Evolutionary conservation across 2,113 vertebrate species (phyloP).

Genomic region (Stictonetta naevosa): DNA sequence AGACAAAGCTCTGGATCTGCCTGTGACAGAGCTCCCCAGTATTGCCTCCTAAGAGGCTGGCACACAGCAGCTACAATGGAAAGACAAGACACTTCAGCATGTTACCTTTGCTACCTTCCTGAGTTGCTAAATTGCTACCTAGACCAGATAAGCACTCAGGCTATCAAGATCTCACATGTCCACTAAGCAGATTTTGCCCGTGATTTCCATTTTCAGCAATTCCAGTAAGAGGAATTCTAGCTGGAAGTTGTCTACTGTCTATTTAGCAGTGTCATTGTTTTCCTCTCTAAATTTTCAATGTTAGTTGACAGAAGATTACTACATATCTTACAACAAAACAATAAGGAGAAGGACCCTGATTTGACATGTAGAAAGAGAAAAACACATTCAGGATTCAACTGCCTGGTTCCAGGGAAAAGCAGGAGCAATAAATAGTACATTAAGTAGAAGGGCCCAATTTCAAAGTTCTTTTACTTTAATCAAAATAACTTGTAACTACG

Average conservation of each 20-base stretch:
- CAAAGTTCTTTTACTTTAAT: slow-evolving; percentile 47
- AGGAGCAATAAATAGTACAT: neutral
- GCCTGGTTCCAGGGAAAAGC: neutral
- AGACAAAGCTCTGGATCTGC: neutral
- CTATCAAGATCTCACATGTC: neutral
- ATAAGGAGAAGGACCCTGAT: neutral
- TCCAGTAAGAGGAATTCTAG: neutral
- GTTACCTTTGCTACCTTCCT: neutral
- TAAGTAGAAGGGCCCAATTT: neutral
- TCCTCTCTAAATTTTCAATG: neutral
- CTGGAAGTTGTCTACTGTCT: neutral
- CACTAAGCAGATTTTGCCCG: neutral
- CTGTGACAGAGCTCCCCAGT: neutral
- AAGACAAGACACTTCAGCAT: too few species aligned
- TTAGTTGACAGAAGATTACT: neutral
- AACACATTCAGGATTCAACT: neutral
- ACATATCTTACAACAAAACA: neutral
- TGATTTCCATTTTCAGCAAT: neutral
- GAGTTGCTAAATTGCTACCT: neutral
- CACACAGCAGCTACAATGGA: fast-evolving
- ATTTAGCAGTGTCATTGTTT: neutral
- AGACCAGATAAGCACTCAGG: neutral
- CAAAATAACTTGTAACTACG: slow-evolving; percentile 44
- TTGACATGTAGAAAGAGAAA: fast-evolving
- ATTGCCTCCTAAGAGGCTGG: neutral